Percentiles rank a stretch among this genome's conserved stretches.
Evolutionary conservation across 2,113 vertebrate genomes (phyloP).

Genomic region (Phalacrocorax carbo): DNA sequence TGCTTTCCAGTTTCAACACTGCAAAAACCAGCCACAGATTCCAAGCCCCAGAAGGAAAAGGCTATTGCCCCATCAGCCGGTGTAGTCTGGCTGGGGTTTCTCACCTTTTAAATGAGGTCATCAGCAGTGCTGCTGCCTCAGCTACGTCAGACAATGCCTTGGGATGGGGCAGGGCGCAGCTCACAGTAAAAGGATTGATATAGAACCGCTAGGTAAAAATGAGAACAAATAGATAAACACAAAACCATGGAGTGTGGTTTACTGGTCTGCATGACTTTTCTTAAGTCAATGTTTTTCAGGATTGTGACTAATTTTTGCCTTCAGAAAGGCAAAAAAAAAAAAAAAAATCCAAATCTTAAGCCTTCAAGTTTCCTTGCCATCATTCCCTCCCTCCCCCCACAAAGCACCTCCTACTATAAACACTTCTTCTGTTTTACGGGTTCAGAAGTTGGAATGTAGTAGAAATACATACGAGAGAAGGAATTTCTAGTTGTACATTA

Average conservation of each 20-base stretch:
- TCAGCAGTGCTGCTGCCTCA: background rate
- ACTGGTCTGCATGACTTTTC: background rate
- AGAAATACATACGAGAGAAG: constrained; percentile 61
- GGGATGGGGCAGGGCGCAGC: background rate
- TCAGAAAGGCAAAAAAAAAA: background rate
- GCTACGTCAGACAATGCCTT: background rate
- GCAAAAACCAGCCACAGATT: constrained; percentile 22
- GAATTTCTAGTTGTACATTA: constrained; percentile 57
- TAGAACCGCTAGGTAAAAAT: background rate
- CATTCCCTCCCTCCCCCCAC: constrained; percentile 17
- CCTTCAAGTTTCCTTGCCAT: constrained; percentile 45
- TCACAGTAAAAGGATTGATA: background rate
- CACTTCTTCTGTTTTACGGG: background rate
- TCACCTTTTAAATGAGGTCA: background rate
- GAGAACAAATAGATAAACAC: background rate
- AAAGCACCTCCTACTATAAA: constrained; percentile 37
- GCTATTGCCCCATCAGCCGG: background rate
- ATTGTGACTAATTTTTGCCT: constrained; percentile 20
- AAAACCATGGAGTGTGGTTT: background rate
- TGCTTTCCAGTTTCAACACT: constrained; percentile 66
- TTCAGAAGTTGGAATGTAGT: constrained; percentile 48
- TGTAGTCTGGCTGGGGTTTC: background rate
- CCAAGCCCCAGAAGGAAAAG: background rate
- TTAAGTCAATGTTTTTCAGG: background rate
- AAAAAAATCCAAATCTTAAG: background rate